Evolutionary conservation across 1,140 invertebrate species (phyloP).

Genomic region (Magallana gigas): DNA sequence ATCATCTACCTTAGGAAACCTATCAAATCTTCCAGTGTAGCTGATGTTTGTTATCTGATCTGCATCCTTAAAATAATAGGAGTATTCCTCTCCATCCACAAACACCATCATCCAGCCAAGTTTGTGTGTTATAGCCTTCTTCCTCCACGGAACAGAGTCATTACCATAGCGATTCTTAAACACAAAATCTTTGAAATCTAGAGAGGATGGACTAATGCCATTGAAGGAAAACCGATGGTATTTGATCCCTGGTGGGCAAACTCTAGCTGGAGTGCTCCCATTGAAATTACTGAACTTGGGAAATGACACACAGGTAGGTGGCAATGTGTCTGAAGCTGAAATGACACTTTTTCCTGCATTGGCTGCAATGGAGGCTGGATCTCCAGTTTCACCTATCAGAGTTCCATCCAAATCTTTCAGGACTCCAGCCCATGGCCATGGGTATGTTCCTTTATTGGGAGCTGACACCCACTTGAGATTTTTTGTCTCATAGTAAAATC

Average conservation of each 20-base stretch:
- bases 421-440: conserved; percentile 69
- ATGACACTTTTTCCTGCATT: conserved; percentile 56
- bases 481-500: conserved; percentile 59
- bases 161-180: conserved; percentile 64
- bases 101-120: conserved; percentile 67
- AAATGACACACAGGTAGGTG: conserved; percentile 51
- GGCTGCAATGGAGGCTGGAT: conserved; percentile 28
- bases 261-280: conserved; percentile 49
- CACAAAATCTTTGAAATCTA: conserved; percentile 61
- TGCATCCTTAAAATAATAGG: conserved; percentile 64
- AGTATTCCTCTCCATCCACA: conserved; percentile 57
- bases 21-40: conserved; percentile 55
- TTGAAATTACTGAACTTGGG: conserved; percentile 41
- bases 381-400: conserved; percentile 58
- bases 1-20: conserved; percentile 4
- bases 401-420: conserved; percentile 70
- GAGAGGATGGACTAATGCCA: conserved; percentile 55
- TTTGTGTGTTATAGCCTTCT: conserved; percentile 65
- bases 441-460: conserved; percentile 59
- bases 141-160: conserved; percentile 42
- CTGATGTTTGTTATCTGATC: conserved; percentile 68
- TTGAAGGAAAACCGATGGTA: conserved; percentile 71
- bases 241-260: conserved; percentile 59
- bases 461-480: conserved; percentile 62
- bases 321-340: conserved; percentile 61